Evolutionary conservation across 2,797 vertebrate species (phyloP).

Genomic region (Galago senegalensis): DNA sequence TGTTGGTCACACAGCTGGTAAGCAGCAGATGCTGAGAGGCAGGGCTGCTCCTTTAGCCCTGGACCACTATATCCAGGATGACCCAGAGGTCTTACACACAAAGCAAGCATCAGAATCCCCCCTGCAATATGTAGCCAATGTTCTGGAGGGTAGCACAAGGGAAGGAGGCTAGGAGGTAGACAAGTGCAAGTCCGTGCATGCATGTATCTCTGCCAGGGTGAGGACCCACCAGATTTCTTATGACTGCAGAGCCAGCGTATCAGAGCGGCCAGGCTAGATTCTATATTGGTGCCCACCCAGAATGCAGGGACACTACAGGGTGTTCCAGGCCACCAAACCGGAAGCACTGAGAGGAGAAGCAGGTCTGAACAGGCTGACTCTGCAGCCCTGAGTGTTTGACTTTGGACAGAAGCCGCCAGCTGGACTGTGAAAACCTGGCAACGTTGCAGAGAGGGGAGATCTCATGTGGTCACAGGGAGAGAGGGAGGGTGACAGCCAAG

Average conservation of each 20-base stretch:
- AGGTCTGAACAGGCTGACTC: neutral
- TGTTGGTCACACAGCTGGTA: neutral
- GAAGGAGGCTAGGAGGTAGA: neutral
- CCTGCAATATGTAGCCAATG: neutral
- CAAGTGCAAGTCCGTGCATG: neutral
- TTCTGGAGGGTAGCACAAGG: neutral
- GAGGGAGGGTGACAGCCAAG: neutral
- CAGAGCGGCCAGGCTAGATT: neutral
- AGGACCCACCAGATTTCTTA: neutral
- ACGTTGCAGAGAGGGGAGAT: neutral
- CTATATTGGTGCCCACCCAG: neutral
- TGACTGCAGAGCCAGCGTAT: neutral
- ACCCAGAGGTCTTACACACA: neutral
- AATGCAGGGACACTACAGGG: neutral
- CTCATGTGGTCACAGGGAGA: neutral
- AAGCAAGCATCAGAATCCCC: neutral
- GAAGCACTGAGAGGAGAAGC: neutral
- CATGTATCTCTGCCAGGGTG: too few species aligned
- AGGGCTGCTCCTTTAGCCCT: neutral
- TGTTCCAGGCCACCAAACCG: neutral
- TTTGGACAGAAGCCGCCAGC: neutral
- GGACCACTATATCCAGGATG: neutral
- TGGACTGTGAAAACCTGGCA: conserved; percentile 6
- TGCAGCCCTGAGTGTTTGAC: neutral
- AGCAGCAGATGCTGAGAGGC: neutral